Percentiles rank a stretch among this genome's conserved stretches.
Evolutionary conservation across 1,140 invertebrate species (phyloP).

Genomic region (Bombus confusus): DNA sequence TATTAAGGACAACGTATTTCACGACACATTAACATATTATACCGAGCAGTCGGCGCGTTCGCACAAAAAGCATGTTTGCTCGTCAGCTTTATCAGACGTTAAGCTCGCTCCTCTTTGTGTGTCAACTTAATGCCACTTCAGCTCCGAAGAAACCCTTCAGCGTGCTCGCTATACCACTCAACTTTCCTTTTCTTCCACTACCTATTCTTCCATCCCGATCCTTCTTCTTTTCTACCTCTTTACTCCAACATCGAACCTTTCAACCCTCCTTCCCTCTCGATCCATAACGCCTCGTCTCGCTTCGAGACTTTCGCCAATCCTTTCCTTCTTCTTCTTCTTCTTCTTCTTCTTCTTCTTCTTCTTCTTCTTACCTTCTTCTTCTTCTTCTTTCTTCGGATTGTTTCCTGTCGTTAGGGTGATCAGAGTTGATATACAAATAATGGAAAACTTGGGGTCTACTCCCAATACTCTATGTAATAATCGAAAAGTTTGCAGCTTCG

Average conservation of each 20-base stretch:
- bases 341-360: too few relatives aligned
- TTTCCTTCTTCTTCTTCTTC: not conserved
- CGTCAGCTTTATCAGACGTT: conserved; percentile 77
- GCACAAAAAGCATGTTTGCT: conserved; percentile 76
- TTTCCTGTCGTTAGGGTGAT: too few relatives aligned
- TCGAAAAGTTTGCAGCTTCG: too few relatives aligned
- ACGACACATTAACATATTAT: conserved; percentile 74
- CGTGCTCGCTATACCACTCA: conserved; percentile 41
- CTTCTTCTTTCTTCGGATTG: too few relatives aligned
- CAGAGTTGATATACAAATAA: too few relatives aligned
- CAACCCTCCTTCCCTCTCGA: too few relatives aligned
- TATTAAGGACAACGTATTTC: conserved; percentile 67
- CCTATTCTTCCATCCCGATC: not conserved
- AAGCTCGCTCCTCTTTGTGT: conserved; percentile 71
- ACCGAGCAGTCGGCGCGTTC: conserved; percentile 36
- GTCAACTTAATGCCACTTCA: conserved; percentile 76
- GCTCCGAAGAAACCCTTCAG: conserved; percentile 44
- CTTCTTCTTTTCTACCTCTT: conserved; percentile 12
- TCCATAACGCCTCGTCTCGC: not conserved
- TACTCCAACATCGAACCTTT: not conserved
- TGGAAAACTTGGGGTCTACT: too few relatives aligned
- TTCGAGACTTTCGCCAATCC: not conserved
- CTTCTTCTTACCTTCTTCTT: too few relatives aligned
- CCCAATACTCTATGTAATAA: too few relatives aligned
- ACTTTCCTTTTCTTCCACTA: not conserved